Base-by-base conservation (phyloP, 64 coral and sea anemone species). In the Astreopora myriophthalma region DNA sequence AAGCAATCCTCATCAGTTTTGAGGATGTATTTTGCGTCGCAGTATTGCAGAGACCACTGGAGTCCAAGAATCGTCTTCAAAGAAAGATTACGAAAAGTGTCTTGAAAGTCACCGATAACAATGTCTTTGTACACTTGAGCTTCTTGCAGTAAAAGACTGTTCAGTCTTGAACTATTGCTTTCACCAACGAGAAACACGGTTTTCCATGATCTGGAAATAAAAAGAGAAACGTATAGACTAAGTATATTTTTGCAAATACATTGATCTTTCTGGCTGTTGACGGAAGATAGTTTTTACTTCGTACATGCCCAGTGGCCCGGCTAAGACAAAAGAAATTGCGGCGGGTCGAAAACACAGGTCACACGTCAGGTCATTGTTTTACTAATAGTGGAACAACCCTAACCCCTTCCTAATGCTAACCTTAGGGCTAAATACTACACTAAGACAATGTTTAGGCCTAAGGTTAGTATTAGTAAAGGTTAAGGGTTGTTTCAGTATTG, bases 1-100 rank as follows among this genome's bases (percentile, higher is more conserved):
- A 75, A 92, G 22, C 90, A 92, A 69, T 92, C 90, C 34, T 92
- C 90, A 30, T 92, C 90, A 3, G 90, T 92, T 76, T 92, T 92
- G 16, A 92, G 69, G 16, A 92, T 67, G 49, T 92, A 92, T 55
- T 76, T 92, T 8, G 90, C 34, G 19, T 77, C n/a, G 32, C 90
- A 92, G 69, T 92, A 25, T 34, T 30, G 38, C 4, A 42, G 23
- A 8, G 90, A 60, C 90, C 90, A 92, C 39, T 32, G 52, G 12
- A 92, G 48, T 28, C 80, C 65, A 9, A 92, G 49, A 19, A 92
- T 49, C 24, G 74, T 92, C 74, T 92, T 92, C 0, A 70, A 55
- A 2, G 90, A 85, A 22, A 92, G 23, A 86, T 92, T 71, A 29
- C 82, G 69, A 33, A 74, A 92, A 17, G 90, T 86, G 26, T 92